A percentile compares a stretch with the other conserved stretches of the same genome.
Evolutionary conservation across 2,888 invertebrate species (phyloP).

Genomic region (Apomyelois bistriatella): DNA sequence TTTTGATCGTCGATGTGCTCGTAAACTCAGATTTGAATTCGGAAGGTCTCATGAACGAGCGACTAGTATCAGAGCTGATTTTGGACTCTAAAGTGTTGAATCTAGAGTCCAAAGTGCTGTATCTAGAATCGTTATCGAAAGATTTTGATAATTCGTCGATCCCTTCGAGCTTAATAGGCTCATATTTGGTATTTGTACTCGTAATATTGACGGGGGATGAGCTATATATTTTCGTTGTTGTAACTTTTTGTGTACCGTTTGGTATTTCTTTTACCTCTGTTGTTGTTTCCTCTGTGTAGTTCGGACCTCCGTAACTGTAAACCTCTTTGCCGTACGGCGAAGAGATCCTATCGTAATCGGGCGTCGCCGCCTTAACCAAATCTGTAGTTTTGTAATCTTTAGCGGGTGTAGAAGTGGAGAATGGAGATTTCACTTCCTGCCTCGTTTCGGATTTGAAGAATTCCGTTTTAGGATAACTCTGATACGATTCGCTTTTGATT

Average conservation of each 20-base stretch:
- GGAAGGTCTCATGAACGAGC: constrained; percentile 74
- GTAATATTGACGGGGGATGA: constrained; percentile 77
- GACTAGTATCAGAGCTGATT: constrained; percentile 69
- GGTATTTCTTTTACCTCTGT: constrained; percentile 78
- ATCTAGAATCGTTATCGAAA: constrained; percentile 73
- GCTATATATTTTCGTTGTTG: constrained; percentile 79
- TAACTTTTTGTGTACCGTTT: constrained; percentile 77
- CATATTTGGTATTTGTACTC: constrained; percentile 71
- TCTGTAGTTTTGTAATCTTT: constrained; percentile 48
- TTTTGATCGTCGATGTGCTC: constrained; percentile 52
- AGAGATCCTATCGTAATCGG: constrained; percentile 63
- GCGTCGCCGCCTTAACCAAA: constrained; percentile 60
- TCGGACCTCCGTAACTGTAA: constrained; percentile 63
- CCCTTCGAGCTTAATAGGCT: constrained; percentile 68
- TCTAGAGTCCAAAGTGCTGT: constrained; percentile 69
- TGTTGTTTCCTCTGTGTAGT: constrained; percentile 70
- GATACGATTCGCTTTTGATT: constrained; percentile 64
- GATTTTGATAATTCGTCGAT: constrained; percentile 75
- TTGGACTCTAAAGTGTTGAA: constrained; percentile 70
- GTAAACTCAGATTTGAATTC: constrained; percentile 62
- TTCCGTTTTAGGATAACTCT: constrained; percentile 63
- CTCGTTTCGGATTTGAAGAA: constrained; percentile 52
- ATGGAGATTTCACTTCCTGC: constrained; percentile 63
- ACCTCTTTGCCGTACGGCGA: constrained; percentile 68
- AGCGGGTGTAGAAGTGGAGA: constrained; percentile 57